phyloP scores from a whole-genome alignment of 2,113 vertebrate species.

The Buteo buteo region DNA sequence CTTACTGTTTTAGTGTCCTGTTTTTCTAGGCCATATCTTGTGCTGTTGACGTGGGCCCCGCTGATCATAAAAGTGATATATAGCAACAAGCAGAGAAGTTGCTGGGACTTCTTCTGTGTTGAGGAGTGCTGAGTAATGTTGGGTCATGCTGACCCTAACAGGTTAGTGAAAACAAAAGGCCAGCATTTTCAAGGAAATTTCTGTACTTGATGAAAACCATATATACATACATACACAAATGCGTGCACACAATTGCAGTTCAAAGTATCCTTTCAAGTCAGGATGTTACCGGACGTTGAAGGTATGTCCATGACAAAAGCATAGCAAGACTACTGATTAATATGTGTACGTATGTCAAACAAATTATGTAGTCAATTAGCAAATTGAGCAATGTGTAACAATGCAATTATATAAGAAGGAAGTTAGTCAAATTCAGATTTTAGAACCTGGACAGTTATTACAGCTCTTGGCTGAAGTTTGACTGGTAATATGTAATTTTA shows the following conservation, averaged over 20 bases:
- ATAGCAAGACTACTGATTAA: neutral
- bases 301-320: neutral
- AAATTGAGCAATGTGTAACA: conserved; percentile 36
- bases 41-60: neutral
- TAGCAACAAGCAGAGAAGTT: neutral
- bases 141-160: neutral
- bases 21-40: neutral
- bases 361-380: conserved; percentile 39
- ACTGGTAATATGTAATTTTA: neutral
- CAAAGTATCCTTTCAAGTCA: neutral
- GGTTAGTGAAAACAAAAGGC: neutral
- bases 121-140: neutral
- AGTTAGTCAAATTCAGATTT: conserved; percentile 37
- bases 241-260: neutral
- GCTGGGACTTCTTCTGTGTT: neutral
- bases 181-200: neutral
- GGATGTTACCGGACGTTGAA: neutral
- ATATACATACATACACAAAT: neutral
- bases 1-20: neutral
- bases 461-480: neutral
- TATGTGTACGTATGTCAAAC: neutral
- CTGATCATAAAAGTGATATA: neutral
- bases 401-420: conserved; percentile 40
- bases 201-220: neutral
- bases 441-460: conserved; percentile 7